These are phyloP conservation scores for Zoanthus sociatus DNA, from an alignment of 92 coral and sea anemone genomes.

Conservation along the genomic window DNA sequence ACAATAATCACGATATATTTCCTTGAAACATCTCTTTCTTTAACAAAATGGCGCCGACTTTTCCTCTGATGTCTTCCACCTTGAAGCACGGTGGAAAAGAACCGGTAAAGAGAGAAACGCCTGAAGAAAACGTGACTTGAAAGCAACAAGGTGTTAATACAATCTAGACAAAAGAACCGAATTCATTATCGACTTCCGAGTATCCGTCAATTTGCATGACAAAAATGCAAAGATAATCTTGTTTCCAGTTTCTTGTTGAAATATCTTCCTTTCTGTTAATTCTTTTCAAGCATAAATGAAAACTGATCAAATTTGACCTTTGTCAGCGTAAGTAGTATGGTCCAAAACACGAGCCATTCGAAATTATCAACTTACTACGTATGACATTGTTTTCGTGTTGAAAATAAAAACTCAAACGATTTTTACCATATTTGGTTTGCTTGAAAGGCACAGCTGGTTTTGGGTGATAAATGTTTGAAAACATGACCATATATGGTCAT, in stretches of 20 bases:
- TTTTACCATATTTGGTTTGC: not conserved
- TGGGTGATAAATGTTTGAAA: not conserved
- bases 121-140: not conserved
- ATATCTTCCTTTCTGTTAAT: not conserved
- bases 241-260: not conserved
- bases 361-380: not conserved
- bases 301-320: not conserved
- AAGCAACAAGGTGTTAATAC: not conserved
- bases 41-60: not conserved
- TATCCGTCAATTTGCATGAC: slow-evolving; percentile 6
- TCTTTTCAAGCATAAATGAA: not conserved
- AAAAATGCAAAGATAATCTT: not conserved
- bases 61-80: not conserved
- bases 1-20: not conserved
- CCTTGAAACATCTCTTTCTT: not conserved
- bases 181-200: not conserved
- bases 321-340: not conserved
- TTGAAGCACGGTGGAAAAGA: not conserved
- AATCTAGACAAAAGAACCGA: not conserved
- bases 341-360: not conserved
- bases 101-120: not conserved
- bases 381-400: not conserved
- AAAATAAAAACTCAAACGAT: not conserved
- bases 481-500: not conserved
- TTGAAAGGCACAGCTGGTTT: not conserved